phyloP scores from a whole-genome alignment of 35 echinoderm and acorn worm genomes.

The Strongylocentrotus purpuratus region DNA sequence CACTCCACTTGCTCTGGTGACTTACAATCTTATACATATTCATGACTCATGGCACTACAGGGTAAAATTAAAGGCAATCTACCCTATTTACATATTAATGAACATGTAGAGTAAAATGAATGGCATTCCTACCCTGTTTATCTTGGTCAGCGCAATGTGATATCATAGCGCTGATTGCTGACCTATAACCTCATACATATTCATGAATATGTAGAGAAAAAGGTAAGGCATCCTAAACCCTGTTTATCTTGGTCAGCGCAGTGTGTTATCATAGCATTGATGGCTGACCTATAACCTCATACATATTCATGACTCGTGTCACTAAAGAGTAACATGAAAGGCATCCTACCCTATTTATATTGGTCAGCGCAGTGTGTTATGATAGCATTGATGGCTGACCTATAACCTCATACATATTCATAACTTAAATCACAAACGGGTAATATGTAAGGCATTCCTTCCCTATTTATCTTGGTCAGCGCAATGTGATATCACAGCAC shows the following conservation, averaged over 20 bases:
- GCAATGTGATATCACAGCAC: conserved; percentile 87
- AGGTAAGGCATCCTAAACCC: too few species aligned
- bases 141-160: conserved; percentile 84
- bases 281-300: conserved; percentile 40
- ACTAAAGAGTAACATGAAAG: too few species aligned
- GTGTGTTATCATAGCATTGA: conserved; percentile 87
- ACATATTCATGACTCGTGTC: too few species aligned
- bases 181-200: too few species aligned
- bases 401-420: too few species aligned
- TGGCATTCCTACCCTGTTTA: conserved; percentile 76
- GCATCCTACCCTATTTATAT: conserved; percentile 27
- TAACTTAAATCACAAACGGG: too few species aligned
- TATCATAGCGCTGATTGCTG: conserved; percentile 91
- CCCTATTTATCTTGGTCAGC: conserved; percentile 92
- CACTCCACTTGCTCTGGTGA: too few species aligned
- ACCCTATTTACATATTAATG: conserved; percentile 93
- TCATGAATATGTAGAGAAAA: too few species aligned
- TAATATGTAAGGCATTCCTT: neutral
- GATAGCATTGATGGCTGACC: conserved; percentile 82
- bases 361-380: conserved; percentile 81
- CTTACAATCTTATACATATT: neutral
- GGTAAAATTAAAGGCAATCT: neutral
- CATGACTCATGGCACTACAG: neutral
- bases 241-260: conserved; percentile 77
- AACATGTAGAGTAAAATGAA: conserved; percentile 36